A percentile compares a stretch with the other conserved stretches of the same genome.
Conservation (phyloP, 2,888 invertebrate species). For the Lasioglossum leucozonium region DNA sequence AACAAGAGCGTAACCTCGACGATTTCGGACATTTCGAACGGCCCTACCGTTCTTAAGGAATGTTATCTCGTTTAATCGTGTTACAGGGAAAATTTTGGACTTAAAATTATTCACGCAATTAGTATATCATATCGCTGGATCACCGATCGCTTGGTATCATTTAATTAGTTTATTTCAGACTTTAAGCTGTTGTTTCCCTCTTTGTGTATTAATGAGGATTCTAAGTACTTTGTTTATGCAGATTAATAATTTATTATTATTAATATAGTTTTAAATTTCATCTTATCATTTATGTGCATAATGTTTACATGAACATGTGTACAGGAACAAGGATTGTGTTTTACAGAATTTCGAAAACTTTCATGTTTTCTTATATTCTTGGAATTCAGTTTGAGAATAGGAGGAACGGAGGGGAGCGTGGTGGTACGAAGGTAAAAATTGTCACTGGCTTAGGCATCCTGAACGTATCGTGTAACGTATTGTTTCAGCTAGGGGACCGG, state of each 20-base stretch:
- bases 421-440: not conserved
- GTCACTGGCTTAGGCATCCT: not conserved
- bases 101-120: slow-evolving; percentile 6
- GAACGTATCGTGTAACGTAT: slow-evolving; percentile 31
- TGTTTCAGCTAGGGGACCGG: slow-evolving; percentile 30
- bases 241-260: not conserved
- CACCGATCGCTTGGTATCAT: not conserved
- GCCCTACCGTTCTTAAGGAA: slow-evolving; percentile 25
- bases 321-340: not conserved
- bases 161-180: not conserved
- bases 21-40: slow-evolving; percentile 12
- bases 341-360: not conserved
- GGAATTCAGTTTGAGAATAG: not conserved
- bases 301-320: not conserved
- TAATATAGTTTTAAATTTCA: not conserved
- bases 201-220: not conserved
- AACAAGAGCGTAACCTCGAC: slow-evolving; percentile 21
- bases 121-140: not conserved
- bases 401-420: not conserved
- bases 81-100: slow-evolving; percentile 22
- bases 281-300: not conserved
- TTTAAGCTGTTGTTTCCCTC: not conserved
- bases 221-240: not conserved
- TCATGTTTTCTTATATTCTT: not conserved
- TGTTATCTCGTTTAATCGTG: slow-evolving; percentile 13